phyloP scores from a whole-genome alignment of 2,113 vertebrate genomes.

The Ceyx margarethae region DNA sequence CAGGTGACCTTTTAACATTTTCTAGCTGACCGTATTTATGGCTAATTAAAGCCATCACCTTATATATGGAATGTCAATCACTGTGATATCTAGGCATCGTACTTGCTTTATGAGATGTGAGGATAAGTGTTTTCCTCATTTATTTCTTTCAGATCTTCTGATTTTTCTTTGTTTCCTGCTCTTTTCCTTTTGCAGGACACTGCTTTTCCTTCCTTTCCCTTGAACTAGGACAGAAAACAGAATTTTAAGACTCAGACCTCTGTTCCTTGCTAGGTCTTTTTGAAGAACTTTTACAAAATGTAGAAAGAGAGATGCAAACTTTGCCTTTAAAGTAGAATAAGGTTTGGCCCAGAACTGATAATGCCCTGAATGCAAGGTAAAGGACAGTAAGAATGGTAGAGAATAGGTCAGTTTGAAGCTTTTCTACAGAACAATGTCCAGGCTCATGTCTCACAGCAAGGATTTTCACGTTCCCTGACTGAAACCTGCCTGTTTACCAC shows the following conservation, averaged over 20 bases:
- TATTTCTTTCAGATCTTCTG: background rate
- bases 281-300: background rate
- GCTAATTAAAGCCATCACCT: constrained; percentile 1
- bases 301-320: background rate
- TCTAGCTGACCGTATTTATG: background rate
- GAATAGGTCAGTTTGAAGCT: background rate
- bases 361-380: background rate
- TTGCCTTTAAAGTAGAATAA: background rate
- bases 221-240: background rate
- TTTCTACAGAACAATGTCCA: background rate
- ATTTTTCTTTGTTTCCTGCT: background rate
- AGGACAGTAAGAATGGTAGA: background rate
- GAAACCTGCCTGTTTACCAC: background rate
- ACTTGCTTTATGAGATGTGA: background rate
- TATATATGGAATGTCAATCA: background rate
- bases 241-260: background rate
- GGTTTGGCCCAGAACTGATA: background rate
- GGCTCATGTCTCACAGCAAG: background rate
- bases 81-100: background rate
- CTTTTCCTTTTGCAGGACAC: background rate
- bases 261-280: background rate
- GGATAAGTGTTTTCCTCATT: background rate
- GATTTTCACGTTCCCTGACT: background rate
- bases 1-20: constrained; percentile 32
- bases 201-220: background rate